phyloP scores from a whole-genome alignment of 2,888 invertebrate species.

The Eupithecia pulchellata region DNA sequence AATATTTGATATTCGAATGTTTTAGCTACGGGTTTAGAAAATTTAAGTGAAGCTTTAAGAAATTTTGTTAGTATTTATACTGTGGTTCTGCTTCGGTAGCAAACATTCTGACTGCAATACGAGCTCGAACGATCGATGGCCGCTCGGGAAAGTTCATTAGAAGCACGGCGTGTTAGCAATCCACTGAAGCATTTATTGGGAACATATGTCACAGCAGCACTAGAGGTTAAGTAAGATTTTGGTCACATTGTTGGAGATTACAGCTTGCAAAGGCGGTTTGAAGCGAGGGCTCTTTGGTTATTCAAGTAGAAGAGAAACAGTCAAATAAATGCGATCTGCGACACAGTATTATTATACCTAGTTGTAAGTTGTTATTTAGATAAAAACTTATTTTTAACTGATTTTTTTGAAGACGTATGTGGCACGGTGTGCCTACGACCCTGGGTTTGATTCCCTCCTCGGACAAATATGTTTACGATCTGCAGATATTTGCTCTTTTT shows the following conservation, averaged over 20 bases:
- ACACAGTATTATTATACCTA: too few relatives aligned
- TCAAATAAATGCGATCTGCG: too few relatives aligned
- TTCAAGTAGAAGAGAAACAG: too few relatives aligned
- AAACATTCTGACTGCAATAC: slow-evolving; percentile 32
- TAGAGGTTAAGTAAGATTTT: slow-evolving; percentile 9
- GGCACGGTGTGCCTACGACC: too few relatives aligned
- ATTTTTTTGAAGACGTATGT: too few relatives aligned
- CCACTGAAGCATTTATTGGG: slow-evolving; percentile 46
- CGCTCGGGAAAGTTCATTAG: slow-evolving; percentile 44
- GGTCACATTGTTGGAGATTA: slow-evolving; percentile 11
- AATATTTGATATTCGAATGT: too few relatives aligned
- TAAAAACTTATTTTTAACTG: too few relatives aligned
- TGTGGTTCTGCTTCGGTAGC: slow-evolving; percentile 5
- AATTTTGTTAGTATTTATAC: neutral
- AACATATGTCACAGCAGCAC: slow-evolving; percentile 36
- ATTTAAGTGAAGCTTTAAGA: neutral
- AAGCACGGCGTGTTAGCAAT: slow-evolving; percentile 43
- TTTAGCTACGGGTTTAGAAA: too few relatives aligned
- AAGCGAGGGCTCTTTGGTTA: neutral
- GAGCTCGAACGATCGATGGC: slow-evolving; percentile 33
- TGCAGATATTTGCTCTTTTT: too few relatives aligned
- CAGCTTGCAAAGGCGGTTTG: slow-evolving; percentile 15
- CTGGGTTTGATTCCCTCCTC: too few relatives aligned
- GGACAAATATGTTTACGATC: too few relatives aligned
- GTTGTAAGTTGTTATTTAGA: too few relatives aligned